These are phyloP conservation scores for Gymnocypris eckloni DNA, from an alignment of 2,797 vertebrate genomes.

Conservation along the genomic window DNA sequence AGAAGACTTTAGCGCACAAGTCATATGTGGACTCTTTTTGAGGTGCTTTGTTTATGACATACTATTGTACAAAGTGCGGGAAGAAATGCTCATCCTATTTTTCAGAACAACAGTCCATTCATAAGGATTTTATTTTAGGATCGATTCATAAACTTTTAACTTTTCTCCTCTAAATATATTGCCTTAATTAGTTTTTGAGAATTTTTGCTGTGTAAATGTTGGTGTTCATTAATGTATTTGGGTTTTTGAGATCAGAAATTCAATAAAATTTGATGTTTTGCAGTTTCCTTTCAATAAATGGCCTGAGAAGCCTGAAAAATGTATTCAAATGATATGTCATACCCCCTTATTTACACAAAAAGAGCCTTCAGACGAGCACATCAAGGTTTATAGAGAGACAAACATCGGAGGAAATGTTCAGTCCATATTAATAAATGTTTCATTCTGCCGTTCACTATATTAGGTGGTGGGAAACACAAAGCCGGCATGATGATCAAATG, in stretches of 20 bases:
- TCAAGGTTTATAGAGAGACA: constrained; percentile 30
- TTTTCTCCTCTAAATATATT: not conserved
- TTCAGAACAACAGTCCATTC: not conserved
- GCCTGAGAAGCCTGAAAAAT: not conserved
- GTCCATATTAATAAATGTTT: constrained; percentile 66
- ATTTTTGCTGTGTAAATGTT: not conserved
- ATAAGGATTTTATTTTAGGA: not conserved
- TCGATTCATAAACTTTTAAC: too few relatives aligned
- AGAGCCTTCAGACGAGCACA: not conserved
- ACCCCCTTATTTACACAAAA: not conserved
- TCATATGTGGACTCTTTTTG: not conserved
- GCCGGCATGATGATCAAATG: constrained; percentile 64
- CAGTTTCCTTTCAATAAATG: not conserved
- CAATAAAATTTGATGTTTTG: not conserved
- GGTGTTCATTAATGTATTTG: not conserved
- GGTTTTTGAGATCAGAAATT: not conserved
- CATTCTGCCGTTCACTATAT: constrained; percentile 60
- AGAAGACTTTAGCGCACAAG: not conserved
- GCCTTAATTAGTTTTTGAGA: not conserved
- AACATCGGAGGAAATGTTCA: constrained; percentile 54
- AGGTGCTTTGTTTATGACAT: not conserved
- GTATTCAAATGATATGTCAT: not conserved
- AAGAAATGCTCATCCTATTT: not conserved
- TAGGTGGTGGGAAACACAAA: constrained; percentile 69
- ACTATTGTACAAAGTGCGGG: too few relatives aligned